Evolutionary conservation across 2,888 invertebrate species (phyloP), one percentile per base, ranked within the genome.

Genomic region (Volucella bombylans): DNA sequence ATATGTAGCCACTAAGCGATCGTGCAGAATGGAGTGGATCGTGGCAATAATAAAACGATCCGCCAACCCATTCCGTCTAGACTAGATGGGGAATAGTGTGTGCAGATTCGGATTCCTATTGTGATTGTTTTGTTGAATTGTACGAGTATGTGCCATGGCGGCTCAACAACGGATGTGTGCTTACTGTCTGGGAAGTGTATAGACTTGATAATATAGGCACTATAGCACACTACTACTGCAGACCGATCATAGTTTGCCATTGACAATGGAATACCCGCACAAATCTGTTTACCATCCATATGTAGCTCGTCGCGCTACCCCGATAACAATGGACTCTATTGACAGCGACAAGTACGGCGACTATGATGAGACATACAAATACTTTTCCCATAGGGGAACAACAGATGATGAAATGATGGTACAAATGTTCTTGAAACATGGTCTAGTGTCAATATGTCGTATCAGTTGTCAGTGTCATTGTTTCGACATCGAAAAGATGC

Each of bases 181-280:
- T 50, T 41, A 54, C 54, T 49, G 76, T 85, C 76, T 85, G 83
- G 62, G 65, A 49, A 62, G 49, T 38, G 31, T 79, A 62, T 72
- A 64, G 74, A 61, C 57, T 59, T 41, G 14, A 43, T 69, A 78
- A 61, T 64, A 61, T 64, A 61, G 55, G 31, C 31, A 31, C 31
- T 31, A 23, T 23, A 2, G 18, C 18, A 23, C 3, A 23, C 18
- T 23, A 31, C 31, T 6, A 31, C 31, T 31, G 6, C 31, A 31
- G 31, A 31, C 6, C 64, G 69, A 52, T 43, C 59, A 73, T 50
- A 74, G 83, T 74, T 81, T 81, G 76, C 52, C 85, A 85, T 85
- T 85, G 85, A 85, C 85, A 85, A 85, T 85, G 85, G 76, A 54
- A 80, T 23, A 72, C 85, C 80, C 81, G 76, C 72, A 81, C 64